Evolutionary conservation across 2,888 invertebrate genomes (phyloP).

Genomic region (Coelogynopora nodosa): DNA sequence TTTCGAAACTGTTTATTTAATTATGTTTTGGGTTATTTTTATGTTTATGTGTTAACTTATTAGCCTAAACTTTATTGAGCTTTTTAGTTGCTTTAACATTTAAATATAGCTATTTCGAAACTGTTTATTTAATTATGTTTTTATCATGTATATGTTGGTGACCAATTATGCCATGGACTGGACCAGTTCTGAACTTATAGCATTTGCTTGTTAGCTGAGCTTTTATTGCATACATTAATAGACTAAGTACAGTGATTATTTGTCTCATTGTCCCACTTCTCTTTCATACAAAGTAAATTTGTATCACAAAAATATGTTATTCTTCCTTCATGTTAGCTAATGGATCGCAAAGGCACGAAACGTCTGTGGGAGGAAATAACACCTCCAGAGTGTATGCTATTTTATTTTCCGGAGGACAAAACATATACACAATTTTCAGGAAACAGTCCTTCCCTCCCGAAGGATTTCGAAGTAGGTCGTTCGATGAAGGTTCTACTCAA

Average conservation of each 20-base stretch:
- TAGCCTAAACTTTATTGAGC: not conserved
- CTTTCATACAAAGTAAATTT: not conserved
- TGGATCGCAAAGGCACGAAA: conserved; percentile 16
- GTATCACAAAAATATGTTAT: not conserved
- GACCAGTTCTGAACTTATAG: not conserved
- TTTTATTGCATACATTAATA: too few species aligned
- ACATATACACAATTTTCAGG: not conserved
- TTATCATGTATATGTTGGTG: too few species aligned
- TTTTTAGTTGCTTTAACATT: not conserved
- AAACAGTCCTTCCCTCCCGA: conserved; percentile 16
- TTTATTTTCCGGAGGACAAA: not conserved
- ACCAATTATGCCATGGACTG: too few species aligned
- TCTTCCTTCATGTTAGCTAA: conserved; percentile 8
- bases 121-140: not conserved
- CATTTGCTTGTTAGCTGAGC: not conserved
- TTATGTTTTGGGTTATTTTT: too few species aligned
- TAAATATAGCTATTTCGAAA: not conserved
- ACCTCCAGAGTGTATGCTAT: not conserved
- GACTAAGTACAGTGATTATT: too few species aligned
- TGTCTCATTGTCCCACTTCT: not conserved
- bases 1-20: not conserved
- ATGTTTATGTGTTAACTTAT: too few species aligned
- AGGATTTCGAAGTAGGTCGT: not conserved
- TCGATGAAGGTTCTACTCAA: not conserved
- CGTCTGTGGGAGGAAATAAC: conserved; percentile 7